phyloP scores from a whole-genome alignment of 2,797 vertebrate species.

The Melanotaenia maccullochi region DNA sequence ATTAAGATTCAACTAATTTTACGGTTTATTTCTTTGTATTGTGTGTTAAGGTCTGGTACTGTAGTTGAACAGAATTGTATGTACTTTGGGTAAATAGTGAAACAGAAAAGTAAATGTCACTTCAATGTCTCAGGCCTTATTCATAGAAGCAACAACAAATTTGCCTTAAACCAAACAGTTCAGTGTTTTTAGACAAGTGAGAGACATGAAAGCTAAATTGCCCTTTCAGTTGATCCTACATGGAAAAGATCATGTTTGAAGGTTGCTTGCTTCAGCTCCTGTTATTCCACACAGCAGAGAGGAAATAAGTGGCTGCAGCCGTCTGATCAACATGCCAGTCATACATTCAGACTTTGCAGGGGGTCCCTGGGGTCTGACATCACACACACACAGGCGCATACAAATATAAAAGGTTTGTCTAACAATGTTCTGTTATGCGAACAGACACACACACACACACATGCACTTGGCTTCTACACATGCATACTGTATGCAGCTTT shows the following conservation, averaged over 20 bases:
- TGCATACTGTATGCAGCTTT: not conserved
- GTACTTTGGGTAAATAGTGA: not conserved
- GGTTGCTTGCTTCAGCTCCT: not conserved
- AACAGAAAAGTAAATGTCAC: not conserved
- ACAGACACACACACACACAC: conserved; percentile 1
- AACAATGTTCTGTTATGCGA: conserved; percentile 10
- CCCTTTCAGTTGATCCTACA: not conserved
- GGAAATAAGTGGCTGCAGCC: conserved; percentile 20
- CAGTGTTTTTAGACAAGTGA: not conserved
- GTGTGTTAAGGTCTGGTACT: too few relatives aligned
- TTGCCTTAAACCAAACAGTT: not conserved
- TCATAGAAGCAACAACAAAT: not conserved
- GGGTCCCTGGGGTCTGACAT: conserved; percentile 35
- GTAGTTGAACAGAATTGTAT: not conserved
- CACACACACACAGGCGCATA: not conserved
- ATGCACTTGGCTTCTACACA: conserved; percentile 4
- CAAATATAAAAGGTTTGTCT: conserved; percentile 8
- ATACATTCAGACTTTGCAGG: conserved; percentile 29
- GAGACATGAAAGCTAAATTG: not conserved
- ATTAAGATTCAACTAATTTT: too few relatives aligned
- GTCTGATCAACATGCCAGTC: conserved; percentile 52
- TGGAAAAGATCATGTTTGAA: not conserved
- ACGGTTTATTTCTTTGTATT: too few relatives aligned
- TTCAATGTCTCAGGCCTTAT: not conserved
- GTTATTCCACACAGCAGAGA: not conserved